Percentiles rank a stretch among this genome's conserved stretches.
phyloP scores from a whole-genome alignment of 2,888 invertebrate genomes.

The Drosophila pegasa region DNA sequence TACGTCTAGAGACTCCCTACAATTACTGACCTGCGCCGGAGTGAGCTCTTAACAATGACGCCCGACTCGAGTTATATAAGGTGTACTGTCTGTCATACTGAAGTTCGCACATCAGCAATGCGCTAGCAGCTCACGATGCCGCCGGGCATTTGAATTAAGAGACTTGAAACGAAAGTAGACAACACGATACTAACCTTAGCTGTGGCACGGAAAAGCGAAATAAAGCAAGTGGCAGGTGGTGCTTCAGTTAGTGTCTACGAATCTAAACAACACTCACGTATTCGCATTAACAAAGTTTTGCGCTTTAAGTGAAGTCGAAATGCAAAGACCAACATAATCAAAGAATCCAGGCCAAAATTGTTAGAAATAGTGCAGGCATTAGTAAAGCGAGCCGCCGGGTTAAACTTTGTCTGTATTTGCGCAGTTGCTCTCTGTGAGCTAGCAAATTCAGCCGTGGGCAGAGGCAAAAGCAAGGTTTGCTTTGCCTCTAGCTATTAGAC shows the following conservation, averaged over 20 bases:
- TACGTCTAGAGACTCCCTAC: slow-evolving; percentile 9
- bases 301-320: slow-evolving; percentile 73
- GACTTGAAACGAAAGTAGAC: slow-evolving; percentile 50
- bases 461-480: background rate
- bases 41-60: slow-evolving; percentile 41
- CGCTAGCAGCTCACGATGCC: slow-evolving; percentile 23
- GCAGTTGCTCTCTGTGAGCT: slow-evolving; percentile 51
- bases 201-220: slow-evolving; percentile 5
- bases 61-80: slow-evolving; percentile 63
- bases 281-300: slow-evolving; percentile 75
- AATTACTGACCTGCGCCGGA: slow-evolving; percentile 17
- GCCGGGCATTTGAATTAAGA: slow-evolving; percentile 51
- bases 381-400: slow-evolving; percentile 1
- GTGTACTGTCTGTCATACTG: slow-evolving; percentile 49
- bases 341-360: slow-evolving; percentile 7
- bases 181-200: slow-evolving; percentile 12
- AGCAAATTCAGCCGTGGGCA: background rate
- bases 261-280: slow-evolving; percentile 69
- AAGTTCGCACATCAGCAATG: slow-evolving; percentile 65
- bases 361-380: slow-evolving; percentile 12
- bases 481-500: slow-evolving; percentile 43
- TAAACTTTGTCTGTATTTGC: slow-evolving; percentile 62
- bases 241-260: slow-evolving; percentile 19
- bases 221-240: slow-evolving; percentile 20
- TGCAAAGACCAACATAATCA: slow-evolving; percentile 52